These are phyloP conservation scores for Gila orcuttii DNA, from an alignment of 2,113 vertebrate species.

Conservation along the genomic window DNA sequence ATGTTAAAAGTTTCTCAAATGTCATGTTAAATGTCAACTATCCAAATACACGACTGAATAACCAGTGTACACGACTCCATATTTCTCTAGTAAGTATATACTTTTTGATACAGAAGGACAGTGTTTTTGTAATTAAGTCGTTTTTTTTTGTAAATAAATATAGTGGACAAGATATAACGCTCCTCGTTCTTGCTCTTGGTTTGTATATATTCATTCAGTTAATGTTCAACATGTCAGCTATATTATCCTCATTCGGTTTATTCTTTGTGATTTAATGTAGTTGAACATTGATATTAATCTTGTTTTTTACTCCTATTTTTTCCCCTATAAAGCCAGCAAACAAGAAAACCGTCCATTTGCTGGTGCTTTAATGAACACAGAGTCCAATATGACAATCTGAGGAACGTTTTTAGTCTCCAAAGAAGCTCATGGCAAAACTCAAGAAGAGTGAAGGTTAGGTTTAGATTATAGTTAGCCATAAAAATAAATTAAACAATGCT, in stretches of 20 bases:
- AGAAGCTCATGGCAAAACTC: background rate
- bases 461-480: background rate
- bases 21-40: background rate
- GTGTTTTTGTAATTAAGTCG: slow-evolving; percentile 24
- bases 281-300: background rate
- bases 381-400: background rate
- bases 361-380: background rate
- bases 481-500: background rate
- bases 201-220: slow-evolving; percentile 4
- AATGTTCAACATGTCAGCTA: background rate
- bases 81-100: slow-evolving; percentile 6
- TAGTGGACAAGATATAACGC: background rate
- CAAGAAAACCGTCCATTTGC: background rate
- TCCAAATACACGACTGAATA: background rate
- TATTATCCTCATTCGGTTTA: slow-evolving; percentile 27
- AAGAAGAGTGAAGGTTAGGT: background rate
- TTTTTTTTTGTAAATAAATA: slow-evolving; percentile 31
- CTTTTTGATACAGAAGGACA: background rate
- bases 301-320: background rate
- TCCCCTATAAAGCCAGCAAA: background rate
- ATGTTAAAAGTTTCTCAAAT: background rate
- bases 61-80: background rate
- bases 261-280: background rate
- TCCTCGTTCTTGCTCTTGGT: background rate
- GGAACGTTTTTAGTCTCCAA: background rate